These are phyloP conservation scores for Chesias legatella DNA, from an alignment of 2,888 invertebrate genomes.

Conservation along the genomic window DNA sequence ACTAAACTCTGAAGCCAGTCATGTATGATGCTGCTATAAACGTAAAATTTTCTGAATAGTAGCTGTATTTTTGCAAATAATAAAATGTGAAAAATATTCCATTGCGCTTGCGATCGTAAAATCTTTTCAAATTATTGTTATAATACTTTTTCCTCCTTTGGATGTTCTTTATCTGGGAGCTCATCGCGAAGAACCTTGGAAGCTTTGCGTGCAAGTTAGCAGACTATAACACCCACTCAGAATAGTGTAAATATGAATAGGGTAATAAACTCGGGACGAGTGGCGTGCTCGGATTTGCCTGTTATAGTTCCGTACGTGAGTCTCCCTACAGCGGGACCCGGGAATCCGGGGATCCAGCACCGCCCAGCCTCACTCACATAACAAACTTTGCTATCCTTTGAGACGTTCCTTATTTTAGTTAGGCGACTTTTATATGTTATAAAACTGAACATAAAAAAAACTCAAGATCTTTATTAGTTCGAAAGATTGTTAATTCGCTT, in stretches of 20 bases:
- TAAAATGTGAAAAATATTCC: slow-evolving; percentile 7
- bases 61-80: slow-evolving; percentile 5
- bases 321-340: slow-evolving; percentile 42
- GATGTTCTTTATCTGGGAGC: slow-evolving; percentile 15
- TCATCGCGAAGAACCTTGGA: slow-evolving; percentile 17
- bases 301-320: slow-evolving; percentile 68
- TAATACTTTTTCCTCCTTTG: slow-evolving; percentile 8
- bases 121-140: slow-evolving; percentile 15
- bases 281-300: slow-evolving; percentile 67
- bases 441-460: slow-evolving; percentile 20
- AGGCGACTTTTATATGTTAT: slow-evolving; percentile 27
- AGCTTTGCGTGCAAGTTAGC: slow-evolving; percentile 17
- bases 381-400: slow-evolving; percentile 58
- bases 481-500: slow-evolving; percentile 9
- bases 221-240: slow-evolving; percentile 56
- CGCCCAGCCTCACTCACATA: slow-evolving; percentile 41
- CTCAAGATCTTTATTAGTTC: slow-evolving; percentile 11
- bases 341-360: slow-evolving; percentile 22
- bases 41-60: slow-evolving; percentile 7
- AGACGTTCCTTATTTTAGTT: slow-evolving; percentile 51
- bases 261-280: slow-evolving; percentile 69
- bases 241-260: slow-evolving; percentile 73
- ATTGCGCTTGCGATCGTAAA: slow-evolving; percentile 12
- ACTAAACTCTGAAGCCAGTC: too few relatives aligned
- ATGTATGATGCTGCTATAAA: too few relatives aligned